Evolutionary conservation across 30 jellyfish, hydroid and myxozoan genomes (phyloP).

Genomic region (Aurelia aurita complex sp. Pacific): DNA sequence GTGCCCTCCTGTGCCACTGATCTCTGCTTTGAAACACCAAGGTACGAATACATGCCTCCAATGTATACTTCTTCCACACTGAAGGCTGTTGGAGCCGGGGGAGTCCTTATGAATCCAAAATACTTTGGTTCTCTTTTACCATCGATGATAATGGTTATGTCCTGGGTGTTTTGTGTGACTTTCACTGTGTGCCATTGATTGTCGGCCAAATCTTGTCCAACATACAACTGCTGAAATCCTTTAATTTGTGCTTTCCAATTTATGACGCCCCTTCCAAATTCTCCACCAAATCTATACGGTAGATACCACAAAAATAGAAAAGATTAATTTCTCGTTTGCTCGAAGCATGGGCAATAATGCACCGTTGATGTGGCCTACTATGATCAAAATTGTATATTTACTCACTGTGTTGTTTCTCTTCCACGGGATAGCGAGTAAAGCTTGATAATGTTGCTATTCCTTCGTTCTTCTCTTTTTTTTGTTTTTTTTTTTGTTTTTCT

Average conservation of each 20-base stretch:
- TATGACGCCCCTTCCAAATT: conserved; percentile 81
- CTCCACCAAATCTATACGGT: conserved; percentile 78
- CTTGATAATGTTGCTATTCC: too few relatives aligned
- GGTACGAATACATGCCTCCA: conserved; percentile 76
- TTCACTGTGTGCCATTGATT: conserved; percentile 90
- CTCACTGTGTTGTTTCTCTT: too few relatives aligned
- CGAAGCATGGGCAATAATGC: too few relatives aligned
- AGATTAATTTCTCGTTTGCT: too few relatives aligned
- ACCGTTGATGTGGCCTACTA: too few relatives aligned
- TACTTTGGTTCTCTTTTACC: conserved; percentile 47
- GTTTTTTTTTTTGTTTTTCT: too few relatives aligned
- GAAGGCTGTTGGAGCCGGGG: conserved; percentile 82
- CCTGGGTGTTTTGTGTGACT: conserved; percentile 71
- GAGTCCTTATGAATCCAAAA: conserved; percentile 71
- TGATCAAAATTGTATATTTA: too few relatives aligned
- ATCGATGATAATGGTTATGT: conserved; percentile 68
- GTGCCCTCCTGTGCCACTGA: conserved; percentile 70
- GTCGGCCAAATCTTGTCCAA: conserved; percentile 89
- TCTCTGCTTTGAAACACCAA: conserved; percentile 41
- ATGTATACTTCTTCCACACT: conserved; percentile 63
- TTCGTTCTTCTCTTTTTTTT: too few relatives aligned
- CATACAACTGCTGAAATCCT: conserved; percentile 81
- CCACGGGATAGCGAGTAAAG: too few relatives aligned
- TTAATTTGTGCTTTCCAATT: conserved; percentile 62
- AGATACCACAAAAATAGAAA: too few relatives aligned